Evolutionary conservation across 1,140 invertebrate genomes (phyloP).

Genomic region (Drosophila jambulina): DNA sequence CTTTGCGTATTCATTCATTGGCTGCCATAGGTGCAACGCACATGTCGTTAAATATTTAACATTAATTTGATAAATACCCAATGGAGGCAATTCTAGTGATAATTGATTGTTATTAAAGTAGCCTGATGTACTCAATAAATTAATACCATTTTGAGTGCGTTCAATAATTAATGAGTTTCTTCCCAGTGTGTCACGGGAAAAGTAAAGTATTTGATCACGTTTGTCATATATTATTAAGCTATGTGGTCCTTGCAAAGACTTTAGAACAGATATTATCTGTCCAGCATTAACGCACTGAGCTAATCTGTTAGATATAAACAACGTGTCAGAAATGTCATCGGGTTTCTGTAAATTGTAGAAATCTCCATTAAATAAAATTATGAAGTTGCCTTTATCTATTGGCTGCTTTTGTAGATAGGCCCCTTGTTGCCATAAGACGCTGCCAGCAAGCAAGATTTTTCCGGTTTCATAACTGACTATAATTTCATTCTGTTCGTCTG

Average conservation of each 20-base stretch:
- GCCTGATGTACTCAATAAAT: slow-evolving; percentile 87
- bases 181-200: slow-evolving; percentile 94
- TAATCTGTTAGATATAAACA: slow-evolving; percentile 47
- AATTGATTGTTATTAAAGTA: slow-evolving; percentile 60
- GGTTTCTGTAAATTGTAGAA: slow-evolving; percentile 87
- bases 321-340: slow-evolving; percentile 48
- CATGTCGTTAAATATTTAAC: slow-evolving; percentile 28
- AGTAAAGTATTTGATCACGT: slow-evolving; percentile 88
- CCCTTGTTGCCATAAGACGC: slow-evolving; percentile 90
- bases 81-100: slow-evolving; percentile 89
- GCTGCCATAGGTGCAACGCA: slow-evolving; percentile 61
- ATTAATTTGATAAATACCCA: slow-evolving; percentile 70
- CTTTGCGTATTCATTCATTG: slow-evolving; percentile 7
- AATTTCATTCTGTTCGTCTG: slow-evolving; percentile 38
- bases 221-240: slow-evolving; percentile 93
- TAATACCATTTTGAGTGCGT: slow-evolving; percentile 85
- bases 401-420: slow-evolving; percentile 87
- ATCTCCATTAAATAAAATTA: slow-evolving; percentile 94
- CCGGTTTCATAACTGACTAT: slow-evolving; percentile 14
- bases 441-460: slow-evolving; percentile 86
- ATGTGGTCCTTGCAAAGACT: slow-evolving; percentile 91
- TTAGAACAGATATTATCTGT: slow-evolving; percentile 36
- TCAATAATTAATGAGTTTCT: slow-evolving; percentile 92
- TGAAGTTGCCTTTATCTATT: slow-evolving; percentile 86
- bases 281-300: slow-evolving; percentile 27